A percentile compares a stretch with the other conserved stretches of the same genome.
These are phyloP conservation scores for Eurystomus glaucurus DNA, from an alignment of 2,797 vertebrate species.

Conservation along the genomic window DNA sequence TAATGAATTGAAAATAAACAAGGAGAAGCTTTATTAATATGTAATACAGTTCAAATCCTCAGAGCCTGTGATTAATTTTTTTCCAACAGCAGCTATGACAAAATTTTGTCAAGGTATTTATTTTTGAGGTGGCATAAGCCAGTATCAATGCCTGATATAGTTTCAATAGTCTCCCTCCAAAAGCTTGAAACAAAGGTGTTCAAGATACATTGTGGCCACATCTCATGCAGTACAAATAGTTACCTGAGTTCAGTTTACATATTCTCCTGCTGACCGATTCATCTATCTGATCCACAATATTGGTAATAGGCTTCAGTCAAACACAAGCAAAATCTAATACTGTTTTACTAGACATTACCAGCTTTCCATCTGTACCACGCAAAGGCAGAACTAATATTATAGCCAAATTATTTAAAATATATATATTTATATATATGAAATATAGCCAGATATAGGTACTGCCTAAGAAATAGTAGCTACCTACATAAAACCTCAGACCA, in stretches of 20 bases:
- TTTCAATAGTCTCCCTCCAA: too few species aligned
- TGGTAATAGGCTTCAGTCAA: not conserved
- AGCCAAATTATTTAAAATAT: not conserved
- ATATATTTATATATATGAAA: not conserved
- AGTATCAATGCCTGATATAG: not conserved
- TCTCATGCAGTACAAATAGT: not conserved
- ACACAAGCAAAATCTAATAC: not conserved
- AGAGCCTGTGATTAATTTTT: not conserved
- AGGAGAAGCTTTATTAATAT: not conserved
- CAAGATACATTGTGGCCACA: not conserved
- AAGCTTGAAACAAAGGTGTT: too few species aligned
- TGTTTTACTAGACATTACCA: not conserved
- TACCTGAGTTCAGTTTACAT: not conserved
- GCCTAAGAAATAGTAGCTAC: not conserved
- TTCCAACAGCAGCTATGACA: not conserved
- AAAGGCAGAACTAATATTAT: not conserved
- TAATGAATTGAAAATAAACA: not conserved
- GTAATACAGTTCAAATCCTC: not conserved
- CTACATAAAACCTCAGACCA: not conserved
- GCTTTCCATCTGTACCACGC: not conserved
- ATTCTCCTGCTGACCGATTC: not conserved
- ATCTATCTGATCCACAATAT: not conserved
- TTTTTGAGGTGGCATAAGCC: not conserved
- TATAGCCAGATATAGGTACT: not conserved
- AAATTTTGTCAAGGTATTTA: not conserved